Base-by-base conservation (phyloP, 2,888 invertebrate genomes). In the Chalcosyrphus nemorum region DNA sequence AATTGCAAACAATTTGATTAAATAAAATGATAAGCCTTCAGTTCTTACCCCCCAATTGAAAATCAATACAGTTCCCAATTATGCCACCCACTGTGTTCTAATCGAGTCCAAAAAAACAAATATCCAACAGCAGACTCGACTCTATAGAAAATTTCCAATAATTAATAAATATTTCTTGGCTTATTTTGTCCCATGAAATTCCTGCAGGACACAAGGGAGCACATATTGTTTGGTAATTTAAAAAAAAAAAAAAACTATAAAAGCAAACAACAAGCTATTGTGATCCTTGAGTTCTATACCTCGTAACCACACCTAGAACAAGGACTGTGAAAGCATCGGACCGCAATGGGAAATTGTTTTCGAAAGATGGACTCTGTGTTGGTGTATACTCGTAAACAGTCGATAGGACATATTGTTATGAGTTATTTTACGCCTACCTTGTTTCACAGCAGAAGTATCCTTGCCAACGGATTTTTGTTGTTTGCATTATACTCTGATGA, bases 341-440 rank as follows among this genome's bases (percentile, higher is more conserved):
- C 4, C 29, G 9, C 15, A 15, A 15, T 52, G 7, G 7, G 41
- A 24, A 38, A 38, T 5, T 21, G 21, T 38, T 38, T 13, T 41
- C 13, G 7, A 11, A 32, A 7, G 2, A 54, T 9, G n/a, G 4
- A 38, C 11, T 21, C 19, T 11, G 24, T 21, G 9, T 17, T 19
- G n/a, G 7, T 38, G 38, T n/a, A 13, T 21, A 3, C n/a, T n/a
- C n/a, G n/a, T n/a, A n/a, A n/a, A 24, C 11, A 21, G 19, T 32
- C 21, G 19, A 56, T 29, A 68, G 68, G 43, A 68, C 54, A 68
- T 32, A 68, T 45, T 68, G 54, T 56, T 68, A 45, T 19, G 21
- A 43, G 56, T 68, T 68, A 54, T 68, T 68, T 56, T 17, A 68
- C 54, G 68, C 68, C 56, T 56, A 68, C 56, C 29, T 45, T 21